Base-by-base conservation (phyloP, 2,888 invertebrate genomes). In the Microctonus brassicae region DNA sequence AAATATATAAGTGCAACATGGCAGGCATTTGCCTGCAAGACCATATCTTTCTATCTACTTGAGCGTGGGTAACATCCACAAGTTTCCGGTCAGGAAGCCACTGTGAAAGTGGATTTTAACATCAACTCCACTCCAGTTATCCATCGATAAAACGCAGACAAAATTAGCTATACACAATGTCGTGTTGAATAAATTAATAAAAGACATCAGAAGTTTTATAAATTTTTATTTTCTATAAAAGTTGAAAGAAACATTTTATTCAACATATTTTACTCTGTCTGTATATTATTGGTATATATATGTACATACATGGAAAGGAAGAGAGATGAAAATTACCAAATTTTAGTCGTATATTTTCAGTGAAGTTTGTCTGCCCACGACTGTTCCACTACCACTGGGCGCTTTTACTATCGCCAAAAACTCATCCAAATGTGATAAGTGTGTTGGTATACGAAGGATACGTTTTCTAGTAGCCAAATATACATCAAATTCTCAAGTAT, bases 281-380 rank as follows among this genome's bases (percentile, higher is more conserved):
- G 10, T n/a, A 33, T 9, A 9, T 29, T n/a, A n/a, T n/a, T n/a
- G n/a, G n/a, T n/a, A n/a, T n/a, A n/a, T n/a, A n/a, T n/a, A n/a
- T n/a, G n/a, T n/a, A n/a, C n/a, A n/a, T n/a, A n/a, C n/a, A n/a
- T n/a, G n/a, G n/a, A n/a, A n/a, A n/a, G n/a, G n/a, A n/a, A n/a
- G n/a, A n/a, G n/a, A 10, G 3, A 47, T n/a, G 81, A 80, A 81
- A 82, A 82, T 80, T 82, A 80, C 81, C 82, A 80, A 78, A 81
- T 82, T 78, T 75, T 57, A 58, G 72, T 76, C 80, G 76, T 82
- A 80, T 80, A 81, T 81, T 79, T 55, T 66, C 70, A 64, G 73
- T 79, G 76, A 79, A 80, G 81, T 78, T 78, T 75, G 80, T 80
- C 82, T 82, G 83, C 75, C 75, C 71, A 69, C 79, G 83, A 82